Evolutionary conservation across 2,888 invertebrate genomes (phyloP).

Genomic region (Coecobrya sp.): DNA sequence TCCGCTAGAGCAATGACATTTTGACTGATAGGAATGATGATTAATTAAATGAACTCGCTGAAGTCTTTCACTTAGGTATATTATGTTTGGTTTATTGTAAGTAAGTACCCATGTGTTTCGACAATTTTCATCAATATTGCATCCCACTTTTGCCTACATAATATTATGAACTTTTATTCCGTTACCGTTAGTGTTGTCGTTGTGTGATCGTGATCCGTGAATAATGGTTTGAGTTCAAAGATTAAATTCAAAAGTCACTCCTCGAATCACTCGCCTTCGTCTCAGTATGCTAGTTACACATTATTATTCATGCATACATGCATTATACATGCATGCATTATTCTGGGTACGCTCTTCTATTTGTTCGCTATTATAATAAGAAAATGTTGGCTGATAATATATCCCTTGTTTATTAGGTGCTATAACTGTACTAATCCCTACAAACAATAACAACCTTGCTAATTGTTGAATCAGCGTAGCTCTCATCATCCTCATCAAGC

Average conservation of each 20-base stretch:
- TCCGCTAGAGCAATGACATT: constrained; percentile 56
- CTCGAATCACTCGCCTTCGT: not conserved
- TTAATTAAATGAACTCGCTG: constrained; percentile 65
- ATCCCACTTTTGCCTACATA: no score
- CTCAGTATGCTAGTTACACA: no score
- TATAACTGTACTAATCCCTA: not conserved
- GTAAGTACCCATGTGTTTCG: no score
- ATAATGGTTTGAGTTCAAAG: constrained; percentile 41
- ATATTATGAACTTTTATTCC: no score
- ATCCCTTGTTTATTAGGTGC: no score
- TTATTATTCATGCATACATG: no score
- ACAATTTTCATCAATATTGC: no score
- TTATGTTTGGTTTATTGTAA: no score
- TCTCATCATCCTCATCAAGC: constrained; percentile 6
- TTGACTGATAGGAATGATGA: constrained; percentile 68
- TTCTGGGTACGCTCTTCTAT: no score
- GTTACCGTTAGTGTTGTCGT: not conserved
- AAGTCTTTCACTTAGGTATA: constrained; percentile 44
- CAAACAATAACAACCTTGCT: constrained; percentile 5
- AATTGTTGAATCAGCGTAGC: constrained; percentile 23
- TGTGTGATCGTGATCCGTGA: constrained; percentile 34
- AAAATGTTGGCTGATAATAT: no score
- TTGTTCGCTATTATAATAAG: no score
- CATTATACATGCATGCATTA: no score
- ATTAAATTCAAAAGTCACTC: constrained; percentile 11